Evolutionary conservation across 2,797 vertebrate species (phyloP), one percentile per base, ranked within the genome.

Genomic region (Benthosema pterotum): DNA sequence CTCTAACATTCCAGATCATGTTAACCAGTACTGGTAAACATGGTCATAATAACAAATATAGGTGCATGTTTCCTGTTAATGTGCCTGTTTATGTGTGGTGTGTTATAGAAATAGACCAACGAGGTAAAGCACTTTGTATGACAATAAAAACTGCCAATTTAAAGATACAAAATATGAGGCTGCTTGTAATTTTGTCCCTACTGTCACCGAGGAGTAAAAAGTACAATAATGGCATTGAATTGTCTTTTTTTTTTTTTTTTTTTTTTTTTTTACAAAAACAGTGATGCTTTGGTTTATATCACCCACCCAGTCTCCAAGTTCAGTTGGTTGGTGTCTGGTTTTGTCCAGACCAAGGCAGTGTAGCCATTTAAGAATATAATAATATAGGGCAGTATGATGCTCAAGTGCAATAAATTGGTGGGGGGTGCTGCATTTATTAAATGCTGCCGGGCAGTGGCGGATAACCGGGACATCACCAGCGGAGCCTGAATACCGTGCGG

Each of bases 381-480:
- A n/a, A n/a, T 25, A 25, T 38, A 38, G 63, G 60, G 64, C 63
- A 69, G 69, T 61, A 70, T 65, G 66, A 65, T 74, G 78, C 79
- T 71, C 53, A 56, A 75, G 75, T 75, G 88, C 52, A 73, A 77
- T 89, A 80, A 87, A 87, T 25, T 58, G 68, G 17, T 49, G 62
- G 60, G 82, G 82, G 74, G 47, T 16, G 49, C 45, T 87, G 88
- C 87, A 87, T 91, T 88, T 82, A 88, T 88, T 88, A 86, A 67
- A 56, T 38, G 65, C 84, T 81, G 81, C 87, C 88, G 89, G 85
- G 72, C 82, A 76, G 71, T 72, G 61, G 72, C 69, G 80, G 83
- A 79, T 68, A 70, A 81, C 69, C 73, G 69, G 74, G 67, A 70
- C 77, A 38, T 72, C 62, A 67, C 57, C 0, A n/a, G 74, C 63